Evolutionary conservation across 2,113 vertebrate species (phyloP).

Genomic region (Vulpes vulpes): DNA sequence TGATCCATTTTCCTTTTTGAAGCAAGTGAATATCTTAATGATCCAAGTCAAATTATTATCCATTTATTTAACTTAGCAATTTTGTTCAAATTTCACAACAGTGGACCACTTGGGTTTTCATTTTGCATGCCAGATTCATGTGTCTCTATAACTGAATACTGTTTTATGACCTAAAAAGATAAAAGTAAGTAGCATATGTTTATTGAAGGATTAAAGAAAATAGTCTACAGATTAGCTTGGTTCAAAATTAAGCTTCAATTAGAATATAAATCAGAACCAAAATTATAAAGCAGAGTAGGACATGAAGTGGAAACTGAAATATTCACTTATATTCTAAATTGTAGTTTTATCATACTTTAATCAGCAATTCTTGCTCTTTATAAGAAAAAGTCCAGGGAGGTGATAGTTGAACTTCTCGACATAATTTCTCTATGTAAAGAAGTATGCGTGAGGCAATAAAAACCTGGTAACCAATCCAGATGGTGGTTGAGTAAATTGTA

Average conservation of each 20-base stretch:
- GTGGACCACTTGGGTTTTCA: not conserved
- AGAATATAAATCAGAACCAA: not conserved
- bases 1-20: not conserved
- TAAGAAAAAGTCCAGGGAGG: not conserved
- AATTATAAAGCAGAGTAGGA: not conserved
- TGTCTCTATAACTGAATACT: not conserved
- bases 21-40: not conserved
- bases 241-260: not conserved
- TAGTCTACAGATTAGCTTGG: not conserved
- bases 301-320: not conserved
- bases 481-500: not conserved
- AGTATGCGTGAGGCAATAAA: not conserved
- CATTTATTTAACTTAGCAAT: slow-evolving; percentile 27
- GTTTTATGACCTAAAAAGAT: not conserved
- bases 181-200: not conserved
- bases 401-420: not conserved
- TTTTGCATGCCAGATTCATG: not conserved
- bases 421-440: not conserved
- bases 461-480: not conserved
- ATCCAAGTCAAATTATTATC: not conserved
- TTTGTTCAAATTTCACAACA: not conserved
- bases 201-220: not conserved
- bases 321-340: not conserved
- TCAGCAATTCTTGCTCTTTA: not conserved
- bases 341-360: not conserved